Conservation (phyloP, 2,888 invertebrate species). For the Lamellibrachia satsuma region DNA sequence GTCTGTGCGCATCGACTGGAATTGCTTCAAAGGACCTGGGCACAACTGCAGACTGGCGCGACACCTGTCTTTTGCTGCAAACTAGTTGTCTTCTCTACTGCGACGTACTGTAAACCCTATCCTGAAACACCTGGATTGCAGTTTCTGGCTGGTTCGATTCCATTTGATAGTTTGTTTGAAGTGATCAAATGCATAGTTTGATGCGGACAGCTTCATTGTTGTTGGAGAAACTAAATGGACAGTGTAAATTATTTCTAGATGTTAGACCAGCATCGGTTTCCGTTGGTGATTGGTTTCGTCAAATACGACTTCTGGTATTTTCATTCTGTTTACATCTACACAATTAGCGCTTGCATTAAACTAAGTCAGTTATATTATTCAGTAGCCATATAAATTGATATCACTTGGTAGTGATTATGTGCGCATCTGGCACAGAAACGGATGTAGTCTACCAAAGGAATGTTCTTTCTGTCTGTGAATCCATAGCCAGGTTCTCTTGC, state of each 20-base stretch:
- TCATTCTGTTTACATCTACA: neutral
- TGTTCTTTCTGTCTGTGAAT: neutral
- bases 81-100: neutral
- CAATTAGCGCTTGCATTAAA: neutral
- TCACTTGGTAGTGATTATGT: neutral
- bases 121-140: neutral
- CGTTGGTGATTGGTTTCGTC: neutral
- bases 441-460: neutral
- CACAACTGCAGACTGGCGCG: neutral
- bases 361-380: neutral
- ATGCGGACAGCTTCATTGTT: neutral
- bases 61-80: neutral
- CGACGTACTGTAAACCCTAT: neutral
- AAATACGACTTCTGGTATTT: neutral
- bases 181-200: neutral
- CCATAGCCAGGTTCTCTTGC: neutral
- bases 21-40: neutral
- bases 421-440: neutral
- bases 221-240: neutral
- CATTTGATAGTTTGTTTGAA: neutral
- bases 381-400: neutral
- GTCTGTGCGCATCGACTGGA: neutral
- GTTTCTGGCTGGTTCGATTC: neutral
- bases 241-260: neutral
- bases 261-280: constrained; percentile 1